These are phyloP conservation scores for Liposcelis brunnea DNA, from an alignment of 2,888 invertebrate species.

Conservation along the genomic window DNA sequence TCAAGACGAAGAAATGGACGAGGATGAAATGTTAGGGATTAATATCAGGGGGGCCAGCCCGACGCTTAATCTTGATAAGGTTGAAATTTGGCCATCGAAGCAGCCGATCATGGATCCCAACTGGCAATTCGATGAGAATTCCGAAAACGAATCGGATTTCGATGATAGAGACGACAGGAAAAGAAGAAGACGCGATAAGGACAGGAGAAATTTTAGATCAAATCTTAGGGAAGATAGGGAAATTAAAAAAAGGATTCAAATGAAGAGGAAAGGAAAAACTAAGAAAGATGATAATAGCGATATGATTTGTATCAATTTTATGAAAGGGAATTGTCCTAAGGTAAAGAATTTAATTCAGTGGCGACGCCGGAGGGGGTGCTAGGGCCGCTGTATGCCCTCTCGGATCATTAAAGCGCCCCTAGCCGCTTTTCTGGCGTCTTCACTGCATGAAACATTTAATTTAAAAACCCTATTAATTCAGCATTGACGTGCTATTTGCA, in stretches of 20 bases:
- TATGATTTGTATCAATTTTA: slow-evolving; percentile 8
- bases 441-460: too few species aligned
- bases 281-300: background rate
- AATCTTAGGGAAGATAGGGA: background rate
- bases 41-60: slow-evolving; percentile 65
- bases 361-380: too few species aligned
- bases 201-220: background rate
- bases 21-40: slow-evolving; percentile 50
- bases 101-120: background rate
- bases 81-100: background rate
- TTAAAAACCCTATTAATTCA: too few species aligned
- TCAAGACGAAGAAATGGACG: slow-evolving; percentile 25
- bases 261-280: slow-evolving; percentile 4
- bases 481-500: background rate
- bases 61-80: slow-evolving; percentile 20
- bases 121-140: background rate
- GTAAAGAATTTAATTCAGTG: too few species aligned
- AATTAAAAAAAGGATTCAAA: background rate
- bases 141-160: slow-evolving; percentile 24
- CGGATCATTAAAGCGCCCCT: too few species aligned
- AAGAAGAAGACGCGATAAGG: background rate
- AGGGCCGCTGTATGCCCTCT: too few species aligned
- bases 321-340: slow-evolving; percentile 5
- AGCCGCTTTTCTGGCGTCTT: too few species aligned
- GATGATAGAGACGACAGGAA: slow-evolving; percentile 31